Evolutionary conservation across 2,797 vertebrate genomes (phyloP), one percentile per base, ranked within the genome.

Genomic region (Cyclopterus lumpus): DNA sequence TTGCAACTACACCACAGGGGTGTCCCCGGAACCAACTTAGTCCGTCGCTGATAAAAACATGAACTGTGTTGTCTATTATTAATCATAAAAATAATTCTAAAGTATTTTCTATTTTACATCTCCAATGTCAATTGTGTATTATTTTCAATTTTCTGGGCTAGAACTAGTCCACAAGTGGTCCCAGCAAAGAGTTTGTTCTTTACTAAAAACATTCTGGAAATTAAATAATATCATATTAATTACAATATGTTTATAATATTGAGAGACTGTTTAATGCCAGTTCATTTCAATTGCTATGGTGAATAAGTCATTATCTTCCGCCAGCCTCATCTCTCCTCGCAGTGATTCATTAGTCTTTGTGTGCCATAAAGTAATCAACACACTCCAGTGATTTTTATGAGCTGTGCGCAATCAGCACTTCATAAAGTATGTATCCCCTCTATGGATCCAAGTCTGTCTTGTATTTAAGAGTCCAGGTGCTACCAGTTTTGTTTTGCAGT

Each of bases 381-480:
- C 83, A 89, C 80, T 84, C 60, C 64, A 78, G 60, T 85, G 80
- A 87, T 90, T 84, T 89, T 91, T 79, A 87, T 57, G 78, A 78
- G 83, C 71, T 8, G 30, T 36, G 34, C 14, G 62, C 74, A 64
- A 75, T 67, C 65, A 72, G 82, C 36, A 44, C 76, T 77, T 91
- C 83, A 88, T 83, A 84, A 88, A 88, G 85, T 74, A 78, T 82
- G 76, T 62, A 79, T 81, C 73, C 36, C 68, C 69, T 82, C 67
- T 81, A 91, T 88, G 86, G 87, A 89, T 90, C 86, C 57, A 61
- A 76, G 71, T 81, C 73, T 68, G 59, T 78, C 75, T 81, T 20
- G 26, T 67, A 51, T 65, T 85, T 22, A 57, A 68, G 61, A 72
- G 77, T 81, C 54, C 49, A 63, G 79, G 48, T 80, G 71, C 44